These are phyloP conservation scores for Rhodinocichla rosea DNA, from an alignment of 2,113 vertebrate genomes.

Conservation along the genomic window DNA sequence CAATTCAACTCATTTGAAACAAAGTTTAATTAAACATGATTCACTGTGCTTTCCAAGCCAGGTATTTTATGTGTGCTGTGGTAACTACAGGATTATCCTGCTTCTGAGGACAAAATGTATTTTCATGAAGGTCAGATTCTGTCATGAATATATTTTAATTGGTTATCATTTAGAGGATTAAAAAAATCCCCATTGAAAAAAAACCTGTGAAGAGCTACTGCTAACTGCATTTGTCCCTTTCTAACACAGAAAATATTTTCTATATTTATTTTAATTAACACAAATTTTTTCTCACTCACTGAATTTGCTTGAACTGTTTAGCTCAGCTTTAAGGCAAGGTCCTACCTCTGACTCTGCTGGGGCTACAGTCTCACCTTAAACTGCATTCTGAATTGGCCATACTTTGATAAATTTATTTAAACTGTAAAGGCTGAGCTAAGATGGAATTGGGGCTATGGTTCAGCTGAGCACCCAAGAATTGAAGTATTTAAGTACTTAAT, in stretches of 20 bases:
- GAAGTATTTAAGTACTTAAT: neutral
- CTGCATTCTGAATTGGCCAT: neutral
- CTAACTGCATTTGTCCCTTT: neutral
- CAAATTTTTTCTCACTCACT: neutral
- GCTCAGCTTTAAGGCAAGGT: neutral
- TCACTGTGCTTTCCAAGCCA: neutral
- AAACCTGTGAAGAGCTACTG: neutral
- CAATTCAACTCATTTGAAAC: neutral
- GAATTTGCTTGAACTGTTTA: neutral
- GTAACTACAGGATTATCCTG: neutral
- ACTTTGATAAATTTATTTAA: neutral
- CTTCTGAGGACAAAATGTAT: neutral
- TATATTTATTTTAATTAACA: neutral
- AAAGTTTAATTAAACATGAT: neutral
- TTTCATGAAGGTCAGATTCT: neutral
- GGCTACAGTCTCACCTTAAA: neutral
- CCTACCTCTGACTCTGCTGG: neutral
- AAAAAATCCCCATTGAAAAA: neutral
- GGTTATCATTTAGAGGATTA: neutral
- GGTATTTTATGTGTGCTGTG: neutral
- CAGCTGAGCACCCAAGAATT: neutral
- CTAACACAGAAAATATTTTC: neutral
- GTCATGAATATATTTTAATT: neutral
- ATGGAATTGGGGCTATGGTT: neutral
- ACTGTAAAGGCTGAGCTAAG: neutral